Percentiles rank a stretch among this genome's conserved stretches.
phyloP scores from a whole-genome alignment of 2,888 invertebrate species.

The Diabrotica balteata region DNA sequence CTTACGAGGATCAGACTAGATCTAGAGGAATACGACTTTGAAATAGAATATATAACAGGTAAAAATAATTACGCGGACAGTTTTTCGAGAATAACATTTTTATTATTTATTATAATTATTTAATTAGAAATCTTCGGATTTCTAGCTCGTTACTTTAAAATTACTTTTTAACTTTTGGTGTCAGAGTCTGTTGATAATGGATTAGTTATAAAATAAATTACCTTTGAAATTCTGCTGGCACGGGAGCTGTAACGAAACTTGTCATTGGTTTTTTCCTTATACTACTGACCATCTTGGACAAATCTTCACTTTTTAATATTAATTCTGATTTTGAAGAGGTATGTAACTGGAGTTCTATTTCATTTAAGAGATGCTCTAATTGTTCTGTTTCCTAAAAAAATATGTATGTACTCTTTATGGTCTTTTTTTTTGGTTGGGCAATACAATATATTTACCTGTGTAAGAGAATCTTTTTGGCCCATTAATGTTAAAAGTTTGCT shows the following conservation, averaged over 20 bases:
- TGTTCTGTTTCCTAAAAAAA: conserved; percentile 77
- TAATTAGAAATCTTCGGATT: no score
- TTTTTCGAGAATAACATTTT: no score
- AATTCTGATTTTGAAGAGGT: conserved; percentile 83
- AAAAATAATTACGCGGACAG: no score
- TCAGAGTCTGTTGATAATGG: no score
- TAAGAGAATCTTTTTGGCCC: conserved; percentile 85
- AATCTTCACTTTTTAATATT: conserved; percentile 80
- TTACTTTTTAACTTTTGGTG: no score
- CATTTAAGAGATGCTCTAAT: conserved; percentile 83
- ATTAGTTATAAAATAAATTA: conserved; percentile 45
- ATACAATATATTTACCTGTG: conserved; percentile 61
- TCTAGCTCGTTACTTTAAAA: no score
- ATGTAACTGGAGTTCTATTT: conserved; percentile 81
- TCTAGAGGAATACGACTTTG: no score
- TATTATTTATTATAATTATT: no score
- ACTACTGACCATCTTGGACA: conserved; percentile 82
- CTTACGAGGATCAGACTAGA: no score
- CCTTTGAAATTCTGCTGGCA: conserved; percentile 91
- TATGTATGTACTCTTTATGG: no score
- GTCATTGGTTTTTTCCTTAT: conserved; percentile 89
- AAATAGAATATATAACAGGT: no score
- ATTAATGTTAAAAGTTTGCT: conserved; percentile 86
- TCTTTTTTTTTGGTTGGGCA: no score
- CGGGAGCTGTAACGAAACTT: conserved; percentile 85